phyloP scores from a whole-genome alignment of 92 coral and sea anemone genomes.

The Scolanthus callimorphus region DNA sequence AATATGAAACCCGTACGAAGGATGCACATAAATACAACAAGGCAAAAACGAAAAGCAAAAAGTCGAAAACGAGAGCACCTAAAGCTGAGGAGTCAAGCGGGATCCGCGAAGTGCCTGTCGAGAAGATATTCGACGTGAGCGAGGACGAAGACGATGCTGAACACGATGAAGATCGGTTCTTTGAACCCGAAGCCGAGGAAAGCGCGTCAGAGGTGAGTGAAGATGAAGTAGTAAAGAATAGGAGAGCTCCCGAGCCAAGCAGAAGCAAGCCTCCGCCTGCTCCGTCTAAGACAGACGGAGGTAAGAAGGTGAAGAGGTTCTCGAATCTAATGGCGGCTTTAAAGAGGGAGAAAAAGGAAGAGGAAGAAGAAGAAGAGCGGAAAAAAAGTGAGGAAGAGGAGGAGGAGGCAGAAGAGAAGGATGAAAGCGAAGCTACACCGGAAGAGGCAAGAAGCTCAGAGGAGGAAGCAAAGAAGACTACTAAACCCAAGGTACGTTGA shows the following conservation, averaged over 20 bases:
- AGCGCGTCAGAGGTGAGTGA: slow-evolving; percentile 43
- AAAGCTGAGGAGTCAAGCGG: slow-evolving; percentile 12
- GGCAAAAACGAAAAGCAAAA: slow-evolving; percentile 15
- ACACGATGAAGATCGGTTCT: slow-evolving; percentile 47
- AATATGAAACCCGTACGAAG: slow-evolving; percentile 7
- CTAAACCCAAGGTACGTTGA: neutral
- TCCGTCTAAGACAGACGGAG: neutral
- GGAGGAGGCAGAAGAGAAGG: slow-evolving; percentile 18
- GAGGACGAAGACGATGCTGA: slow-evolving; percentile 54
- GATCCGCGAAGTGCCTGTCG: slow-evolving; percentile 55
- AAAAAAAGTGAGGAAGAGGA: slow-evolving; percentile 21
- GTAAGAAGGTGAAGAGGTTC: slow-evolving; percentile 3
- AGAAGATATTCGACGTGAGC: slow-evolving; percentile 49
- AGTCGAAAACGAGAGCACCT: slow-evolving; percentile 11
- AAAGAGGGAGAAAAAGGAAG: slow-evolving; percentile 18
- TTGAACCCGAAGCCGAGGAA: slow-evolving; percentile 52
- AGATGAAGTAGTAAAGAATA: slow-evolving; percentile 28
- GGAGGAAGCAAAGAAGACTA: neutral
- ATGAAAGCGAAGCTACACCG: slow-evolving; percentile 6
- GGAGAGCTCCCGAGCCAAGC: slow-evolving; percentile 11
- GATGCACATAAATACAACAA: slow-evolving; percentile 6
- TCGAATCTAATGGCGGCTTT: slow-evolving; percentile 10
- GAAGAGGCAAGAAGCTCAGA: neutral
- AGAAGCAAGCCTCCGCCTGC: slow-evolving; percentile 1
- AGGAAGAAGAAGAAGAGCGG: slow-evolving; percentile 17